A percentile compares a stretch with the other conserved stretches of the same genome.
phyloP scores from a whole-genome alignment of 2,797 vertebrate species.

The Antennarius maculatus region DNA sequence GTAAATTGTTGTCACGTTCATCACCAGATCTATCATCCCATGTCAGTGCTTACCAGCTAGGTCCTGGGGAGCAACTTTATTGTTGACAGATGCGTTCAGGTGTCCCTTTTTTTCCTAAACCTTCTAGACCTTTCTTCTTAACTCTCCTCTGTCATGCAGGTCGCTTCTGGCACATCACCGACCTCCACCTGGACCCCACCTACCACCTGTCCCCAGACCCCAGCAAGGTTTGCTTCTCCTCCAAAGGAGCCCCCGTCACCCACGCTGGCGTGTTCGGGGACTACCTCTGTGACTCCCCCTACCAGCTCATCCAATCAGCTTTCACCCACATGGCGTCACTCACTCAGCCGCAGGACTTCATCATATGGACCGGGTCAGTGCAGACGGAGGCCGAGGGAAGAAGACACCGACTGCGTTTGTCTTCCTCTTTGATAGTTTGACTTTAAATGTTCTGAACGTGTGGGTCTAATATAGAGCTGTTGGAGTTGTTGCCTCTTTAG shows the following conservation, averaged over 20 bases:
- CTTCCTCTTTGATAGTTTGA: not conserved
- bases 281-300: slow-evolving; percentile 94
- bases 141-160: slow-evolving; percentile 68
- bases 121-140: not conserved
- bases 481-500: no score
- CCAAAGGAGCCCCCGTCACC: slow-evolving; percentile 87
- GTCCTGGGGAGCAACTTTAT: no score
- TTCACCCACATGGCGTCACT: slow-evolving; percentile 87
- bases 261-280: slow-evolving; percentile 90
- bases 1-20: no score
- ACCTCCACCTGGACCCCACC: slow-evolving; percentile 94
- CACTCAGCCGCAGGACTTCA: slow-evolving; percentile 85
- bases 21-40: no score
- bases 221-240: slow-evolving; percentile 92
- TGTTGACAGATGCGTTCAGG: no score
- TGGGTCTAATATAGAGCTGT: no score
- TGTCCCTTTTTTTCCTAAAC: not conserved
- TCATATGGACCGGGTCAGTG: slow-evolving; percentile 91
- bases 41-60: no score
- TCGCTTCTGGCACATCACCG: slow-evolving; percentile 95
- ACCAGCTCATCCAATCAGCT: slow-evolving; percentile 92
- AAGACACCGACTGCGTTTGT: not conserved
- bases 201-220: slow-evolving; percentile 88
- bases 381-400: no score
- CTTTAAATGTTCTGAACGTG: no score